Evolutionary conservation across 2,113 vertebrate species (phyloP), one percentile per base, ranked within the genome.

Genomic region (Sakesphorus luctuosus): DNA sequence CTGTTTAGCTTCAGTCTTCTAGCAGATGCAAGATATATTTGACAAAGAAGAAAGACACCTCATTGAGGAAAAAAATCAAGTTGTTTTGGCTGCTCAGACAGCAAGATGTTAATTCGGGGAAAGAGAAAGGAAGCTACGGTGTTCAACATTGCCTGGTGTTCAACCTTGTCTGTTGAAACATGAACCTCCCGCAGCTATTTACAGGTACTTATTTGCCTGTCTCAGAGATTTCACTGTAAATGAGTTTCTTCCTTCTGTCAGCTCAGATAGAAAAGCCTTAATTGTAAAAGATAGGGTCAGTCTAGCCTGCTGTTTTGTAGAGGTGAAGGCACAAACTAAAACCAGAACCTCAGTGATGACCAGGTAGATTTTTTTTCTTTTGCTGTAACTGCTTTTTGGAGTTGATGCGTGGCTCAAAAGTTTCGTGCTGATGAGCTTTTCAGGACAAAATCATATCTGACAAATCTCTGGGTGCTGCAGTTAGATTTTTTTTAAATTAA

Each of bases 121-220:
- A 75, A 84, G 56, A 66, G 53, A 82, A 80, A 46, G 81, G 82
- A 93, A 89, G 52, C 19, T 73, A 46, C 0, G 9, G 67, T n/a
- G 28, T 50, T 84, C 73, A 87, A 13, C 29, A 20, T 74, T 87
- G 67, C 65, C 61, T 4, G 2, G 2, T 33, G 33, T 40, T 85
- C 75, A 87, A 11, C 87, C 61, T 56, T 6, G 2, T 71, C 73
- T 90, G 73, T 33, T 40, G 36, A 94, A 90, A 91, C 12, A 67
- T 2, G 1, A 87, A 49, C 58, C 16, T 90, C 55, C 68, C 9
- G 10, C 17, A 26, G 53, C 75, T 91, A 77, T 35, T 83, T 96
- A 76, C 76, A 94, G 66, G 28, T 87, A 50, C 38, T 94, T 84
- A 93, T 89, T 94, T 94, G 90, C 76, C 86, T 92, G 13, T 74